A percentile compares a stretch with the other conserved stretches of the same genome.
These are phyloP conservation scores for Myiotriccus ornatus DNA, from an alignment of 2,797 vertebrate genomes.

Conservation along the genomic window DNA sequence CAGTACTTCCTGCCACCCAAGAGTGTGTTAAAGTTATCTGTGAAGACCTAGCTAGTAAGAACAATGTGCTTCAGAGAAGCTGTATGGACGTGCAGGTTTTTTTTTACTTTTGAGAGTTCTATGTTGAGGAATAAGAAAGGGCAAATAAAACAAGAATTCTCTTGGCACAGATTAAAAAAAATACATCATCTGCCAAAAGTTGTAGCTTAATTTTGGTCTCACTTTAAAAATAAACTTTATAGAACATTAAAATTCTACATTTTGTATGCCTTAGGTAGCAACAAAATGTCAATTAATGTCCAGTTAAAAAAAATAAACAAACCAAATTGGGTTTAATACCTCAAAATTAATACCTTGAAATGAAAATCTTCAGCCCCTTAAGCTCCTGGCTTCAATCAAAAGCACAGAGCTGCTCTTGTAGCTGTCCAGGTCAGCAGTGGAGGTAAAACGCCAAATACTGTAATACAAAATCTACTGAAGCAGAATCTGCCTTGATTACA, in stretches of 20 bases:
- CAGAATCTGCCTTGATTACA: background rate
- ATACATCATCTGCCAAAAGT: background rate
- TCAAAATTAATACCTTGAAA: background rate
- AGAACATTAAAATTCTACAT: background rate
- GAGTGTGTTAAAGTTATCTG: background rate
- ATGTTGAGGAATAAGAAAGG: background rate
- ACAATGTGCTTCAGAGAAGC: background rate
- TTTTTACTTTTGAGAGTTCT: background rate
- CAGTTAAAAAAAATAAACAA: constrained; percentile 1
- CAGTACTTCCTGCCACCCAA: background rate
- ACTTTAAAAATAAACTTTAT: constrained; percentile 32
- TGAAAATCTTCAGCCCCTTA: background rate
- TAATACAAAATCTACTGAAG: background rate
- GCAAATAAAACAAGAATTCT: background rate
- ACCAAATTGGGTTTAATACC: background rate
- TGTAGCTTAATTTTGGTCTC: background rate
- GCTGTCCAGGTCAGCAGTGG: background rate
- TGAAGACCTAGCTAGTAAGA: background rate
- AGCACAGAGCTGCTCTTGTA: background rate
- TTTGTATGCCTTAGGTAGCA: background rate
- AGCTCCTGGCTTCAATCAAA: background rate
- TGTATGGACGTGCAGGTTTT: background rate
- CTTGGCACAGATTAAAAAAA: background rate
- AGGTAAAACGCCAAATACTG: background rate
- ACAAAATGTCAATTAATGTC: background rate